Evolutionary conservation across 2,888 invertebrate species (phyloP).

Genomic region (Sisyra nigra): DNA sequence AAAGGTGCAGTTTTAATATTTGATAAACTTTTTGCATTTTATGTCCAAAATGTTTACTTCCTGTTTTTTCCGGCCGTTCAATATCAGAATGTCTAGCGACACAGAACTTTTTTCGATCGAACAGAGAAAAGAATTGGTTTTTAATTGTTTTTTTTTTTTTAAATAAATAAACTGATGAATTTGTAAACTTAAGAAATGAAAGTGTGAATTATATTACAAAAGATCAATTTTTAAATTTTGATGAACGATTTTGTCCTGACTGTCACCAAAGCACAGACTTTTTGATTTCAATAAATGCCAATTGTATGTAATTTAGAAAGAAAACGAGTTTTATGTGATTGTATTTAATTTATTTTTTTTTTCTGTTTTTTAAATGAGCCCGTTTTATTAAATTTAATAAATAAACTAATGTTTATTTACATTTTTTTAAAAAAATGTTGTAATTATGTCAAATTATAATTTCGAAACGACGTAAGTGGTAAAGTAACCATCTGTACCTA

Average conservation of each 20-base stretch:
- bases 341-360: no score
- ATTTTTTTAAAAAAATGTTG: no score
- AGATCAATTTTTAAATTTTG: no score
- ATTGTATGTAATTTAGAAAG: neutral
- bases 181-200: slow-evolving; percentile 2
- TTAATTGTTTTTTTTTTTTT: slow-evolving; percentile 2
- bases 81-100: slow-evolving; percentile 5
- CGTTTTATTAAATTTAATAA: no score
- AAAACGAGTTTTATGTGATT: neutral
- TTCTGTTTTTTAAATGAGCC: no score
- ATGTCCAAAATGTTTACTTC: slow-evolving; percentile 1
- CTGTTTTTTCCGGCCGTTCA: slow-evolving; percentile 3
- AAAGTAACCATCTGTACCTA: no score
- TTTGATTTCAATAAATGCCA: neutral
- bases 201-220: neutral
- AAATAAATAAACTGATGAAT: neutral
- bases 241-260: slow-evolving; percentile 3
- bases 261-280: slow-evolving; percentile 5
- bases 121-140: neutral
- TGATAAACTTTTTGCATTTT: neutral
- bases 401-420: no score
- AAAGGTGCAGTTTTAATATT: no score
- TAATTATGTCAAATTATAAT: no score
- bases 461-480: no score
- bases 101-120: slow-evolving; percentile 3